Conservation (phyloP, 2,113 vertebrate species). For the Sceloporus tristichus region DNA sequence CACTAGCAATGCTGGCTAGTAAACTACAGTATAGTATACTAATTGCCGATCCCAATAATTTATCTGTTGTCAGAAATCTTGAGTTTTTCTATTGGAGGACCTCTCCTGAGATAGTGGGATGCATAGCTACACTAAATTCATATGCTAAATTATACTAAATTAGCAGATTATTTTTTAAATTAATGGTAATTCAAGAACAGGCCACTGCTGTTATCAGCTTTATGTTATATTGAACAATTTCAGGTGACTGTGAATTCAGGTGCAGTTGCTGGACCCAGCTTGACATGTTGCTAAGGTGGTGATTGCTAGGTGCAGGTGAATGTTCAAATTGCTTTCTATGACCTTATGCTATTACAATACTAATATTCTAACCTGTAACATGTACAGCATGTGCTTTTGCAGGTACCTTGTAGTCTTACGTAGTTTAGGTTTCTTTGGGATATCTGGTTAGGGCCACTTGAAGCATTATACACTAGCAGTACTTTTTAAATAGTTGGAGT, state of each 20-base stretch:
- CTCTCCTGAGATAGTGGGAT: not conserved
- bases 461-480: not conserved
- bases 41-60: not conserved
- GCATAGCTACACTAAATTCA: not conserved
- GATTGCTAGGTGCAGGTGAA: not conserved
- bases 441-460: not conserved
- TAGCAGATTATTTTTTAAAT: not conserved
- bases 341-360: not conserved
- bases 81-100: not conserved
- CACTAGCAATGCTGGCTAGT: not conserved
- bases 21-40: not conserved
- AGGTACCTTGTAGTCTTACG: not conserved
- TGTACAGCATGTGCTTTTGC: not conserved
- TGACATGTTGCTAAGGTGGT: not conserved
- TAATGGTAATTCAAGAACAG: not conserved
- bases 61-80: not conserved
- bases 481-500: not conserved
- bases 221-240: not conserved
- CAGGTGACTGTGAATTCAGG: not conserved
- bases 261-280: not conserved
- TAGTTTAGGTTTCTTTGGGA: not conserved
- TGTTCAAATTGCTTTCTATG: not conserved
- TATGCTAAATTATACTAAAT: not conserved
- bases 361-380: slow-evolving; percentile 5
- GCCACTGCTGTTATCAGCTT: not conserved